A percentile compares a stretch with the other conserved stretches of the same genome.
Evolutionary conservation across 2,113 vertebrate species (phyloP).

Genomic region (Cryptomyrus ogoouensis): DNA sequence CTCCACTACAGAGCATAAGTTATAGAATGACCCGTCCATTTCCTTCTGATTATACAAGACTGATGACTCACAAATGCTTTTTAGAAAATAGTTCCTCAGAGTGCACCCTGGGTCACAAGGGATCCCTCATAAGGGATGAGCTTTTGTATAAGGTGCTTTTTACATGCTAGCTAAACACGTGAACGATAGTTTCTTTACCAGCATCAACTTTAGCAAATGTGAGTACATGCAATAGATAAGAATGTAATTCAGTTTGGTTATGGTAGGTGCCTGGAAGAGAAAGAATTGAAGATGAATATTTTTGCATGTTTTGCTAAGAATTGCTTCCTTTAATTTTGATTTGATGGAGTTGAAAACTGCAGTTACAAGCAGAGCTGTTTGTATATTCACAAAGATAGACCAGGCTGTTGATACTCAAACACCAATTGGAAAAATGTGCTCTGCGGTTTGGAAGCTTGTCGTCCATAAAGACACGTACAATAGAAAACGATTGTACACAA

Average conservation of each 20-base stretch:
- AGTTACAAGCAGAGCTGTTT: background rate
- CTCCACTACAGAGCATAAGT: constrained; percentile 29
- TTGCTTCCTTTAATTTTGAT: background rate
- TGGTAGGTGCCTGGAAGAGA: background rate
- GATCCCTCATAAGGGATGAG: constrained; percentile 20
- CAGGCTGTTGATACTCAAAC: background rate
- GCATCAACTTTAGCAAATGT: background rate
- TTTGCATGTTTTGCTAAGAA: background rate
- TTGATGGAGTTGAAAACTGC: background rate
- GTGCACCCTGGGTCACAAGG: constrained; percentile 43
- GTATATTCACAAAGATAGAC: background rate
- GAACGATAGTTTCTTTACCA: background rate
- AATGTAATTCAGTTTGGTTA: background rate
- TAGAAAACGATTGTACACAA: background rate
- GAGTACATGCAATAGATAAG: background rate
- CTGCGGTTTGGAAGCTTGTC: background rate
- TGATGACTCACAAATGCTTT: constrained; percentile 33
- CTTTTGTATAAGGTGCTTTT: constrained; percentile 6
- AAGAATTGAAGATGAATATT: background rate
- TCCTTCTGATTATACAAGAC: constrained; percentile 41
- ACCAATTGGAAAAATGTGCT: background rate
- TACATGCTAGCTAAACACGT: background rate
- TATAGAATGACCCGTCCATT: constrained; percentile 28
- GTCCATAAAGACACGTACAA: background rate
- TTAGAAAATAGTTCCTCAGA: constrained; percentile 40